Percentiles rank a stretch among this genome's conserved stretches.
Conservation (phyloP, 2,888 invertebrate genomes). For the Halictus quadricinctus region DNA sequence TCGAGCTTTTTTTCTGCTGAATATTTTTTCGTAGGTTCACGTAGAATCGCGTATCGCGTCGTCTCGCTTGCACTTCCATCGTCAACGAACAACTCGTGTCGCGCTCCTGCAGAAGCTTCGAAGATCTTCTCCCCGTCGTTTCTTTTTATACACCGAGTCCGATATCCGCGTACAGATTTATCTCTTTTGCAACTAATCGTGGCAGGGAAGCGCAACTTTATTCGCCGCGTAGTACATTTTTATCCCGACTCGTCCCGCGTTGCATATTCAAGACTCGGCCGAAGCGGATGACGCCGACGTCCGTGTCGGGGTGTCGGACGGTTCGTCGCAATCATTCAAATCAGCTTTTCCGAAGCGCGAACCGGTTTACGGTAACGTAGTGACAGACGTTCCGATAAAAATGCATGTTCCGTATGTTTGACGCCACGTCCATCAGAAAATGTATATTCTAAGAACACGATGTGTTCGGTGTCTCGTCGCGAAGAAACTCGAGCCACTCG, state of each 20-base stretch:
- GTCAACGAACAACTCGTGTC: neutral
- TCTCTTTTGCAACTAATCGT: neutral
- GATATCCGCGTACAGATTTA: conserved; percentile 11
- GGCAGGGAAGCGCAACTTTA: neutral
- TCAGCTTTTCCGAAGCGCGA: neutral
- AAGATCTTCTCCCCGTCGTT: neutral
- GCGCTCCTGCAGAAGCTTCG: neutral
- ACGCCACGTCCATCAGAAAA: neutral
- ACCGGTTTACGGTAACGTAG: neutral
- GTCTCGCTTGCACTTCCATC: neutral
- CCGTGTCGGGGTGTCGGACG: neutral
- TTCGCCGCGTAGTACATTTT: neutral
- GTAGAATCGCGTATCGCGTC: neutral
- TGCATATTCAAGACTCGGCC: neutral
- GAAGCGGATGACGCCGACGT: neutral
- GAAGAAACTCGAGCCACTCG: neutral
- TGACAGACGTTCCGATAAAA: neutral
- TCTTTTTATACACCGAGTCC: neutral
- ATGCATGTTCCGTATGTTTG: neutral
- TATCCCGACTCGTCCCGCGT: neutral
- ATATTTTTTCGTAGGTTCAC: neutral
- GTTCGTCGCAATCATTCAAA: neutral
- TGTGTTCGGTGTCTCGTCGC: neutral
- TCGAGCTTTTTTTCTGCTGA: neutral
- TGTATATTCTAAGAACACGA: neutral